Evolutionary conservation across 2,888 invertebrate genomes (phyloP).

Genomic region (Protophormia terraenovae): DNA sequence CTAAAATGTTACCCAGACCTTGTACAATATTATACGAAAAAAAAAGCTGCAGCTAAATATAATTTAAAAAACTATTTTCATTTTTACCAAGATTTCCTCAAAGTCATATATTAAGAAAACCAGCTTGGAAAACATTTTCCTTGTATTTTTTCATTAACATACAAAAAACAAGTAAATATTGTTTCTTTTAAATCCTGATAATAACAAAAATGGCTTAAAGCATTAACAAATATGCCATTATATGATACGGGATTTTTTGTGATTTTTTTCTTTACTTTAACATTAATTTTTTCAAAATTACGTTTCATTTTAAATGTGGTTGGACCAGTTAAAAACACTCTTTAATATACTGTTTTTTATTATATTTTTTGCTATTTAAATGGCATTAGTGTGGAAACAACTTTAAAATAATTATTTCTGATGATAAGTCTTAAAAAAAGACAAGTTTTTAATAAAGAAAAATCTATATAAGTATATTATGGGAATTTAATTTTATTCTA

Average conservation of each 20-base stretch:
- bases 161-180: background rate
- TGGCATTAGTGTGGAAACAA: conserved; percentile 23
- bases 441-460: conserved; percentile 40
- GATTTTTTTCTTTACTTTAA: background rate
- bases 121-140: conserved; percentile 27
- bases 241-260: conserved; percentile 36
- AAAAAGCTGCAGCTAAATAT: no score
- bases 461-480: conserved; percentile 41
- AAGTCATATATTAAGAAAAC: conserved; percentile 32
- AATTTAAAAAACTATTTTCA: conserved; percentile 13
- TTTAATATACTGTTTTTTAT: conserved; percentile 11
- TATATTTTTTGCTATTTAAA: background rate
- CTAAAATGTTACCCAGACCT: conserved; percentile 47
- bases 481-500: conserved; percentile 50
- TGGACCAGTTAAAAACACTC: conserved; percentile 34
- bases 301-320: conserved; percentile 19
- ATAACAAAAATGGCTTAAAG: conserved; percentile 53
- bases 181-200: conserved; percentile 36
- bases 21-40: conserved; percentile 8
- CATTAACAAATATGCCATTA: conserved; percentile 55
- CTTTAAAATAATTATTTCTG: conserved; percentile 55
- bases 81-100: conserved; percentile 42
- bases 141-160: conserved; percentile 47
- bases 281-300: conserved; percentile 11
- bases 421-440: conserved; percentile 39